These are phyloP conservation scores for Cherax destructor DNA, from an alignment of 1,140 invertebrate species.

Conservation along the genomic window DNA sequence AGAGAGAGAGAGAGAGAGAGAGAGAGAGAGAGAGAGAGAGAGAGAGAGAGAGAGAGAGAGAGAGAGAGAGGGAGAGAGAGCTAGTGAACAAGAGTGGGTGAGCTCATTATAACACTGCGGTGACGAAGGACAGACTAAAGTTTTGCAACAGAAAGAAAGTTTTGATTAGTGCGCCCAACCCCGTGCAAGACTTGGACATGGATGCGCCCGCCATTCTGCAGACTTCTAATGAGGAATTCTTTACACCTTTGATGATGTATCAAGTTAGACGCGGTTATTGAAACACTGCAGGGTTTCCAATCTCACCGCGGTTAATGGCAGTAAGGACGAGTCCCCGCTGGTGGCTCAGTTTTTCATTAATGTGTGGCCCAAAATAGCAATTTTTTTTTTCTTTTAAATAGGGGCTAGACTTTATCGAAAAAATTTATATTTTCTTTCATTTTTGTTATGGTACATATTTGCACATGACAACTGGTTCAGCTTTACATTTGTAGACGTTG, in stretches of 20 bases:
- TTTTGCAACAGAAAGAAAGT: slow-evolving; percentile 13
- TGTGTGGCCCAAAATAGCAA: not conserved
- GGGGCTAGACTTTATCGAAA: no score
- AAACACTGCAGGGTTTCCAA: not conserved
- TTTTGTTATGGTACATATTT: no score
- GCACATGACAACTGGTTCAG: no score
- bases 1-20: not conserved
- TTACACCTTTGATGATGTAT: slow-evolving; percentile 14
- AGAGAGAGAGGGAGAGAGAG: not conserved
- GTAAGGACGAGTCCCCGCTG: not conserved
- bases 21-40: not conserved
- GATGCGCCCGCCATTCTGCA: not conserved
- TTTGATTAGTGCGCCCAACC: slow-evolving; percentile 20
- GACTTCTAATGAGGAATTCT: slow-evolving; percentile 1
- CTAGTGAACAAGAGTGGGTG: not conserved
- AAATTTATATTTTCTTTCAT: no score
- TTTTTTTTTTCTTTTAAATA: not conserved
- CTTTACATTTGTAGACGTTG: no score
- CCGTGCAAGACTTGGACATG: not conserved
- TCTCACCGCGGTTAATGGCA: not conserved
- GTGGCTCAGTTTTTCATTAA: not conserved
- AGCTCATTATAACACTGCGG: slow-evolving; percentile 20
- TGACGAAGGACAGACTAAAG: slow-evolving; percentile 6
- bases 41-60: not conserved
- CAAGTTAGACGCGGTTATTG: slow-evolving; percentile 2